Percentiles rank a stretch among this genome's conserved stretches.
These are phyloP conservation scores for Phalanger gymnotis DNA, from an alignment of 2,797 vertebrate genomes.

Conservation along the genomic window DNA sequence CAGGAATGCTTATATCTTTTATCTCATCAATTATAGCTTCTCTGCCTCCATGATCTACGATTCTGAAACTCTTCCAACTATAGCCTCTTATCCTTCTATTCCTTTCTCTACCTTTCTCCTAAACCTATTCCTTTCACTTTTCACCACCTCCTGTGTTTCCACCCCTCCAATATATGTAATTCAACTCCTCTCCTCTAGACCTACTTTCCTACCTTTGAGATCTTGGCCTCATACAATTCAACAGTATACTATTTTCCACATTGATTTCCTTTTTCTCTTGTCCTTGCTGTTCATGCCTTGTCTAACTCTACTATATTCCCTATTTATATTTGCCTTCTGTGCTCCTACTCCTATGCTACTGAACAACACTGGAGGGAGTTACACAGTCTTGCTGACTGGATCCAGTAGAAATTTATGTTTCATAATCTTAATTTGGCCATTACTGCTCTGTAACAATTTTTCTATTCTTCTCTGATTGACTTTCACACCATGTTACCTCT, in stretches of 20 bases:
- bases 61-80: not conserved
- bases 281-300: not conserved
- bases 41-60: not conserved
- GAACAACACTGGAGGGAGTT: not conserved
- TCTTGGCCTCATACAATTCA: no score
- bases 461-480: not conserved
- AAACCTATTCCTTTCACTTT: no score
- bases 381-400: not conserved
- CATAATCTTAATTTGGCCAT: not conserved
- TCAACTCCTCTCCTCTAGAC: not conserved
- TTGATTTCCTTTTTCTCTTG: no score
- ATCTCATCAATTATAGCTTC: not conserved
- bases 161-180: not conserved
- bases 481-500: not conserved
- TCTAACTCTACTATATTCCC: not conserved
- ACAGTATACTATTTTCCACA: no score
- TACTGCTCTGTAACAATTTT: not conserved
- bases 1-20: not conserved
- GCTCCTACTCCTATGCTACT: not conserved
- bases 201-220: not conserved
- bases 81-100: not conserved
- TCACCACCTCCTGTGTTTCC: not conserved
- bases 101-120: not conserved
- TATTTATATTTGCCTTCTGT: not conserved
- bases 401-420: not conserved